Conservation (phyloP, 2,797 vertebrate genomes). For the Anguilla marmorata region DNA sequence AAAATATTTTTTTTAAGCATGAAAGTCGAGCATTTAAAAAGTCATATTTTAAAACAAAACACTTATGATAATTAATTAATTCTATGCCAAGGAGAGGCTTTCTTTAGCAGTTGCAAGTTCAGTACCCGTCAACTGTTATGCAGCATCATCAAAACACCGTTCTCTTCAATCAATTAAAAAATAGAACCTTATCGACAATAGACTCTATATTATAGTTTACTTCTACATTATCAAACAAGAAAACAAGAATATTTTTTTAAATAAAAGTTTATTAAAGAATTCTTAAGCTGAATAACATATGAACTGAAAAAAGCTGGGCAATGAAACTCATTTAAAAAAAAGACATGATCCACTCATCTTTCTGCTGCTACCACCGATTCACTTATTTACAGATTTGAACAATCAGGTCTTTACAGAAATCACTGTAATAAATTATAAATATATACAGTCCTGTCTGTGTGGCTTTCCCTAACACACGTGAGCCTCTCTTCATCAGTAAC, state of each 20-base stretch:
- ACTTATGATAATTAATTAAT: background rate
- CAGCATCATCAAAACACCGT: background rate
- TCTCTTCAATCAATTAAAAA: too few relatives aligned
- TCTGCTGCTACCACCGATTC: slow-evolving; percentile 15
- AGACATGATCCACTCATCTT: slow-evolving; percentile 19
- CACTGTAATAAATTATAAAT: slow-evolving; percentile 78
- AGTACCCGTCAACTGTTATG: background rate
- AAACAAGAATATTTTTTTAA: slow-evolving; percentile 3
- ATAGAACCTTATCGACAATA: too few relatives aligned
- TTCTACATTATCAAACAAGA: background rate
- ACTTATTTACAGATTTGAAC: slow-evolving; percentile 21
- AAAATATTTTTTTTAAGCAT: background rate
- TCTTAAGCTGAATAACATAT: slow-evolving; percentile 16
- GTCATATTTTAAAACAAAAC: background rate
- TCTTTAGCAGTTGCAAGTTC: too few relatives aligned
- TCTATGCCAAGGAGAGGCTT: background rate
- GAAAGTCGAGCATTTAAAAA: background rate
- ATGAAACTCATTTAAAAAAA: slow-evolving; percentile 20
- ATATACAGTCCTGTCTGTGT: slow-evolving; percentile 79
- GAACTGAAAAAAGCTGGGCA: slow-evolving; percentile 20
- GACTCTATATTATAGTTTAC: background rate
- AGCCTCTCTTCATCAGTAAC: slow-evolving; percentile 53
- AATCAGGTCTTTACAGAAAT: slow-evolving; percentile 40
- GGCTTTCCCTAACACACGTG: slow-evolving; percentile 53
- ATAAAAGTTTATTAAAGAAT: slow-evolving; percentile 21